Conservation (phyloP, 2,113 vertebrate species). For the Collichthys lucidus region DNA sequence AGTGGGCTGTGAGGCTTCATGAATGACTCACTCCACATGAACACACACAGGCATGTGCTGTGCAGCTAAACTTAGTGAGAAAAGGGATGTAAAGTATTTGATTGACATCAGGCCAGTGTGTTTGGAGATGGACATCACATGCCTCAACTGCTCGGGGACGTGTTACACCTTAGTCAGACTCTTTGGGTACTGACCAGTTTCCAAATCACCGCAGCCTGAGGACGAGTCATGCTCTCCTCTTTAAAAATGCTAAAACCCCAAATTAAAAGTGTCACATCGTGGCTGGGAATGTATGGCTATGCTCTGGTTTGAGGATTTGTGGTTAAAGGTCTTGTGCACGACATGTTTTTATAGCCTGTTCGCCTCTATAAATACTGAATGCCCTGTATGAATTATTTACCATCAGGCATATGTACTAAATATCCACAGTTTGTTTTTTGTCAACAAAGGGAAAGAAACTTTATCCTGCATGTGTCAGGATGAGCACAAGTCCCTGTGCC, state of each 20-base stretch:
- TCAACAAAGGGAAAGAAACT: slow-evolving; percentile 16
- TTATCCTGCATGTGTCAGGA: slow-evolving; percentile 1
- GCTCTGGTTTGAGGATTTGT: slow-evolving; percentile 30
- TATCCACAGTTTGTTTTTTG: slow-evolving; percentile 18
- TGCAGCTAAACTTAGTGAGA: slow-evolving; percentile 46
- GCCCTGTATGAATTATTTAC: slow-evolving; percentile 59
- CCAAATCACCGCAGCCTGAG: slow-evolving; percentile 42
- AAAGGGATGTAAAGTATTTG: slow-evolving; percentile 18
- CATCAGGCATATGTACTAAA: background rate
- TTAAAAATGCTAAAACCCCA: slow-evolving; percentile 39
- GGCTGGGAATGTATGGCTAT: slow-evolving; percentile 38
- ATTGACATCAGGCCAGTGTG: slow-evolving; percentile 51
- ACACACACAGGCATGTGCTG: slow-evolving; percentile 56
- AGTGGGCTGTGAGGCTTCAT: slow-evolving; percentile 67
- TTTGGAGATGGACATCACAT: slow-evolving; percentile 40
- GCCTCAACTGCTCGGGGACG: slow-evolving; percentile 37
- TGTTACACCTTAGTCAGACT: slow-evolving; percentile 53
- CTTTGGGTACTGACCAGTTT: slow-evolving; percentile 60
- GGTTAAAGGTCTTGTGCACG: slow-evolving; percentile 32
- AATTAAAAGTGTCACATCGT: slow-evolving; percentile 63
- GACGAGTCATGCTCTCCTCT: slow-evolving; percentile 21
- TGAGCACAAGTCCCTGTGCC: slow-evolving; percentile 10
- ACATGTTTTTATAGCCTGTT: background rate
- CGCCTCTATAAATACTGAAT: slow-evolving; percentile 52
- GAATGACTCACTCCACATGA: slow-evolving; percentile 74